Conservation (phyloP, 2,888 invertebrate genomes). For the Meta bourneti region DNA sequence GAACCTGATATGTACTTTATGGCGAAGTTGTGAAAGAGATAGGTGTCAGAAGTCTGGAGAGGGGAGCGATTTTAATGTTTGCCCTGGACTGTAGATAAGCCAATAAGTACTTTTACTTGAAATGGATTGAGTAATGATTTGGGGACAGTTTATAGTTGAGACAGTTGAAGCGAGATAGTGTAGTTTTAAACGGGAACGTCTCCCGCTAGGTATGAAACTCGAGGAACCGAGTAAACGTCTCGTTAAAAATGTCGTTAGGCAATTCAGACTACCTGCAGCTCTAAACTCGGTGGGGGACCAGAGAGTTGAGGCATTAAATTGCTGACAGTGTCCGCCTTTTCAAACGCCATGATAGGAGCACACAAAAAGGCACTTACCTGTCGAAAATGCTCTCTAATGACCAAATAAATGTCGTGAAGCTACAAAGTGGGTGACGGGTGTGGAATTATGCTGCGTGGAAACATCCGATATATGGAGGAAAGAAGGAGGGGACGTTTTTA, state of each 20-base stretch:
- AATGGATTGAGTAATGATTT: too few relatives aligned
- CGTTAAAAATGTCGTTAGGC: conserved; percentile 58
- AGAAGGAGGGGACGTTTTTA: neutral
- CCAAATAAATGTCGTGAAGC: conserved; percentile 1
- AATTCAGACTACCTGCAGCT: conserved; percentile 12
- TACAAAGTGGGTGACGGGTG: conserved; percentile 13
- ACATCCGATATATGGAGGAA: neutral
- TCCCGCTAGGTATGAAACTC: neutral
- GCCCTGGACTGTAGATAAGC: too few relatives aligned
- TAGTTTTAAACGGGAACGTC: neutral
- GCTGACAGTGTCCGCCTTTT: neutral
- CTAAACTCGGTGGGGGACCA: conserved; percentile 13
- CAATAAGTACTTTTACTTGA: too few relatives aligned
- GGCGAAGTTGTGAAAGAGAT: too few relatives aligned
- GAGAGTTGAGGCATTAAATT: neutral
- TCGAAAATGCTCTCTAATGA: conserved; percentile 7
- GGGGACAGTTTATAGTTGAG: too few relatives aligned
- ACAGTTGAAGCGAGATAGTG: too few relatives aligned
- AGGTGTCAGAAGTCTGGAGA: too few relatives aligned
- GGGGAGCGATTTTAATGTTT: too few relatives aligned
- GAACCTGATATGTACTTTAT: too few relatives aligned
- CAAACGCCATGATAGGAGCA: too few relatives aligned
- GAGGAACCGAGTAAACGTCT: conserved; percentile 26
- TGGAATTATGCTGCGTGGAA: neutral
- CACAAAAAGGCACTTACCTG: conserved; percentile 15